A percentile compares a stretch with the other conserved stretches of the same genome.
Conservation (phyloP, 2,888 invertebrate genomes). For the Drosophila paracracens region DNA sequence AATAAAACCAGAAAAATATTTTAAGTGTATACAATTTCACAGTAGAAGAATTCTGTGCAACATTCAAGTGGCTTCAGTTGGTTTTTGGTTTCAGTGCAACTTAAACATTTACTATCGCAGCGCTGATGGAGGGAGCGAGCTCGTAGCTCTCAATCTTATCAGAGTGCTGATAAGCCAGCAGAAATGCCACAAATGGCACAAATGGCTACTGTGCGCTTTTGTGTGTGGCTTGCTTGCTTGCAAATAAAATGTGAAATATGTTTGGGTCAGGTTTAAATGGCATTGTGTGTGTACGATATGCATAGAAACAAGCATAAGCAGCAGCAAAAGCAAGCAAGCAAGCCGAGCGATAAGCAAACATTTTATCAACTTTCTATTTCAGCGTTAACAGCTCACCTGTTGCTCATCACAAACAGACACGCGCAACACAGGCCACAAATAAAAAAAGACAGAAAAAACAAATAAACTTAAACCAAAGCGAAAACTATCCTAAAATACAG, state of each 20-base stretch:
- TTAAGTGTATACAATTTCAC: not conserved
- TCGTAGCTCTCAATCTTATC: conserved; percentile 47
- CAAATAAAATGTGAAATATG: not conserved
- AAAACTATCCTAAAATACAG: conserved; percentile 13
- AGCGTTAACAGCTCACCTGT: conserved; percentile 53
- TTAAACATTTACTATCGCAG: conserved; percentile 17
- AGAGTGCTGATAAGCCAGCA: conserved; percentile 34
- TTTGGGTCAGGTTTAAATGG: conserved; percentile 5
- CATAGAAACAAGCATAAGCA: conserved; percentile 15
- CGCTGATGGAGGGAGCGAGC: conserved; percentile 18
- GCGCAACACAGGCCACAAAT: conserved; percentile 11
- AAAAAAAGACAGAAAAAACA: not conserved
- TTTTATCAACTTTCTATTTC: conserved; percentile 68
- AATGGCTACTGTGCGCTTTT: conserved; percentile 12
- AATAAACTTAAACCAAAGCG: conserved; percentile 3
- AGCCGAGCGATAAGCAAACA: conserved; percentile 8
- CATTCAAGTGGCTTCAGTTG: conserved; percentile 26
- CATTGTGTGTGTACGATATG: not conserved
- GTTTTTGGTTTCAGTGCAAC: conserved; percentile 10
- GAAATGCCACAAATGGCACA: conserved; percentile 9
- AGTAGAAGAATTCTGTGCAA: not conserved
- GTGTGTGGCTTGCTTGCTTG: not conserved
- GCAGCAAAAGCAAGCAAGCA: not conserved
- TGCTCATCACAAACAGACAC: conserved; percentile 24
- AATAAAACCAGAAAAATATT: too few species aligned